A percentile compares a stretch with the other conserved stretches of the same genome.
Conservation (phyloP, 2,888 invertebrate species). For the Cephus nigrinus region DNA sequence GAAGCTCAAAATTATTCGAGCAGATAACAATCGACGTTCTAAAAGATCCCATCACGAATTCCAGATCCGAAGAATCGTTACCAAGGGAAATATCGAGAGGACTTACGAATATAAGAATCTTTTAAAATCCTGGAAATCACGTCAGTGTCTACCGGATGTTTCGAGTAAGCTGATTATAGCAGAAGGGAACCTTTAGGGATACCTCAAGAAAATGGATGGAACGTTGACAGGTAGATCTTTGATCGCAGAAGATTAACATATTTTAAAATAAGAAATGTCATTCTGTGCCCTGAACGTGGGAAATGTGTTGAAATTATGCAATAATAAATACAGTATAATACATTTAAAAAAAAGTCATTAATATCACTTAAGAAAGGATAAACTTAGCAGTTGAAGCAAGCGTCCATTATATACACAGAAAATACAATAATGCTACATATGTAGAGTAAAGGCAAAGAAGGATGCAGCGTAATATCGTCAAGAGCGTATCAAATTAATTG, state of each 20-base stretch:
- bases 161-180: neutral
- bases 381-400: neutral
- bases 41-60: neutral
- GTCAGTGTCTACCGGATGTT: neutral
- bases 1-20: neutral
- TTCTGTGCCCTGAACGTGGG: neutral
- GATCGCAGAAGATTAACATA: neutral
- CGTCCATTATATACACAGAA: too few species aligned
- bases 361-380: neutral
- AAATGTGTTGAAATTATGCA: neutral
- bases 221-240: neutral
- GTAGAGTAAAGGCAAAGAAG: neutral
- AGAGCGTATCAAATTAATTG: neutral
- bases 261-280: neutral
- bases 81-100: neutral
- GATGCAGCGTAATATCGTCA: neutral
- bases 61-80: neutral
- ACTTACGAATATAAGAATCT: neutral
- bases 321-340: neutral
- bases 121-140: neutral
- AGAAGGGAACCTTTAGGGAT: neutral
- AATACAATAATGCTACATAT: neutral
- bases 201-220: neutral
- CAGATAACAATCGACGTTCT: neutral
- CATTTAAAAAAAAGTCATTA: neutral